phyloP scores from a whole-genome alignment of 2,797 vertebrate species.

The Leptatherina wallacei region DNA sequence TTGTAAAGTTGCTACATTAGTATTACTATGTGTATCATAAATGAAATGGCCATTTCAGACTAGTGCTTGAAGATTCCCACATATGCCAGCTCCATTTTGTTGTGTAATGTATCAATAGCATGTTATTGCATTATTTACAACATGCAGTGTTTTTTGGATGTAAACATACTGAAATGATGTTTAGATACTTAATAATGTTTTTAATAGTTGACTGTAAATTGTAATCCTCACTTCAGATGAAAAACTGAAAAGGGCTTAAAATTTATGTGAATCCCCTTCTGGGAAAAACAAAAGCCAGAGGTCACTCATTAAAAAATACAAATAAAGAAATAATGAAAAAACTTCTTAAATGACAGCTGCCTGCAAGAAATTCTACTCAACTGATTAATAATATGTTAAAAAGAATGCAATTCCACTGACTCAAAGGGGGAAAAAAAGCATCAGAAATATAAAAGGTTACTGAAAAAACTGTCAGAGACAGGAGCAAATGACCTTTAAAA shows the following conservation, averaged over 20 bases:
- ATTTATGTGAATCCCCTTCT: constrained; percentile 6
- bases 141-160: neutral
- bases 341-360: constrained; percentile 4
- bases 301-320: constrained; percentile 3
- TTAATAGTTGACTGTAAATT: neutral
- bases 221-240: constrained; percentile 8
- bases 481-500: constrained; percentile 52
- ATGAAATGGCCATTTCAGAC: constrained; percentile 19
- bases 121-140: constrained; percentile 3
- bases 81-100: constrained; percentile 3
- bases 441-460: constrained; percentile 34
- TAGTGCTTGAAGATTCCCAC: constrained; percentile 3
- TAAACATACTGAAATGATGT: neutral
- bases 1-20: constrained; percentile 26
- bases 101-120: neutral
- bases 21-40: constrained; percentile 19
- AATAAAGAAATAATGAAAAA: neutral
- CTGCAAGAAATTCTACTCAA: constrained; percentile 21
- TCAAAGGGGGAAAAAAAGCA: constrained; percentile 3
- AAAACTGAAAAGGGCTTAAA: constrained; percentile 1
- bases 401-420: constrained; percentile 18
- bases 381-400: constrained; percentile 25
- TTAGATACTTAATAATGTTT: neutral
- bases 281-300: constrained; percentile 27
- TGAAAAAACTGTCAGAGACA: constrained; percentile 16